Percentiles rank a stretch among this genome's conserved stretches.
Conservation (phyloP, 2,113 vertebrate genomes). For the Charadrius vociferus region DNA sequence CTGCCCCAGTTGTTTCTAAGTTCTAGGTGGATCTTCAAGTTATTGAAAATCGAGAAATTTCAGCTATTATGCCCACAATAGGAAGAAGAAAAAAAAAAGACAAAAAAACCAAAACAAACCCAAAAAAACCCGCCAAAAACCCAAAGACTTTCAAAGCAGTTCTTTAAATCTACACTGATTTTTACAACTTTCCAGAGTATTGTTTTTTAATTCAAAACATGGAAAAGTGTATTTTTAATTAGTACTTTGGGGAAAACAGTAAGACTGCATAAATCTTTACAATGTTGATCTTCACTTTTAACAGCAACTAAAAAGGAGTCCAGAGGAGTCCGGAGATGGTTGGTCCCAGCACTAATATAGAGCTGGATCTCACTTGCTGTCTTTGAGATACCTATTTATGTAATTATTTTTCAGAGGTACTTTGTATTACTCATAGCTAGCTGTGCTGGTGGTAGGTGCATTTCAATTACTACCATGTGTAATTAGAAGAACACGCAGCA, state of each 20-base stretch:
- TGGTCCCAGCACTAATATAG: not conserved
- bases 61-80: not conserved
- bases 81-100: not conserved
- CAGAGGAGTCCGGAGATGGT: not conserved
- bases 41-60: not conserved
- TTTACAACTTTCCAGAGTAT: not conserved
- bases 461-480: conserved; percentile 19
- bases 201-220: not conserved
- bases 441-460: not conserved
- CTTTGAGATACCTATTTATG: not conserved
- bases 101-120: too few species aligned
- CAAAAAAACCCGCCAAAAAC: too few species aligned
- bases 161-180: not conserved
- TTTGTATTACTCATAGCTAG: not conserved
- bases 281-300: not conserved
- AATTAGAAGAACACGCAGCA: conserved; percentile 40
- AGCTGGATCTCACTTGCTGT: not conserved
- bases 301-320: not conserved
- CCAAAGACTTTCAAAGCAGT: not conserved
- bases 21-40: not conserved
- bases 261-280: not conserved
- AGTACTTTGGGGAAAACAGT: not conserved
- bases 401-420: not conserved
- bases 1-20: not conserved
- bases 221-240: not conserved